Evolutionary conservation across 1,140 invertebrate genomes (phyloP), one percentile per base, ranked within the genome.

Genomic region (roundworm (Caenorhabditis elegans)): DNA sequence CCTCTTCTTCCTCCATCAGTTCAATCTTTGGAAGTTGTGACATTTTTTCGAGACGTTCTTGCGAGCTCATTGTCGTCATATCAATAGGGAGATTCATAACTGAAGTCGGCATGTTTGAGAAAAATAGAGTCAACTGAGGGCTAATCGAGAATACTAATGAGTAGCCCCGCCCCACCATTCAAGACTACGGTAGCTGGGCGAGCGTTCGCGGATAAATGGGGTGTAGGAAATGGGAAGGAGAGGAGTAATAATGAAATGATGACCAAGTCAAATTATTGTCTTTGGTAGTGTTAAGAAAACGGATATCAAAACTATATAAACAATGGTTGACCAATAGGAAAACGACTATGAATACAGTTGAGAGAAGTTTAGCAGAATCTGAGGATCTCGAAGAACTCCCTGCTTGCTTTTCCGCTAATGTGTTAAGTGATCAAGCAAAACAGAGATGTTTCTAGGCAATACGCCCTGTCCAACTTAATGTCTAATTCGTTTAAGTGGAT

Each of bases 401-500:
- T 39, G 36, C 28, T 34, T 39, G 31, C 60, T 31, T 70, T 70
- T 70, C 60, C 28, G 60, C 60, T 70, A 70, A 70, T 70, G 60
- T 70, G 60, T 70, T 70, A 70, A 70, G 60, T 70, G 60, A 70
- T 70, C 36, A 70, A 70, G 60, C 31, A 70, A 70, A 70, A 34
- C 31, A 70, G 31, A 39, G 60, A 70, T 70, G 31, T 70, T 70
- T 70, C 60, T 70, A 39, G n/a, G 60, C 60, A 19, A 70, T 70
- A 70, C 60, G 60, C 31, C 55, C 55, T n/a, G 26, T 17, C 60
- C 60, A 70, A 70, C 60, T 70, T 70, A 34, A 36, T 39, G 60
- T 43, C 60, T 70, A 70, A 70, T 70, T 70, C 34, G 60, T 70
- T 70, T 70, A 70, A 70, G 60, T 70, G 60, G 60, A 70, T 22